Evolutionary conservation across 1,140 invertebrate species (phyloP).

Genomic region (Araneus ventricosus): DNA sequence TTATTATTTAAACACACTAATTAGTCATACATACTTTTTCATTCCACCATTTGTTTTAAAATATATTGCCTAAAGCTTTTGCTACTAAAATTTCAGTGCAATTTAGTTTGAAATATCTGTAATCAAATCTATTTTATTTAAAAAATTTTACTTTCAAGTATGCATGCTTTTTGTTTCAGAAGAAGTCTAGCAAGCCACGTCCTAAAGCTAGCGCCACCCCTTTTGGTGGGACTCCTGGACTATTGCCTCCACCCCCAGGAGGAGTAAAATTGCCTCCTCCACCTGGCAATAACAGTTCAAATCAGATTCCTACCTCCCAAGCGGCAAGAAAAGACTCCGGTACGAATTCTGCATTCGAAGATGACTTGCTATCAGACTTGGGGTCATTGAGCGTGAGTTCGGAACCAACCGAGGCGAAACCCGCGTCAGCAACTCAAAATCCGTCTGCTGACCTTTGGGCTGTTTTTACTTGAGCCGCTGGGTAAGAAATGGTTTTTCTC

Average conservation of each 20-base stretch:
- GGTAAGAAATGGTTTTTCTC: slow-evolving; percentile 36
- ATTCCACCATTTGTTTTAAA: too few relatives aligned
- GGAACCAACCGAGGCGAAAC: neutral
- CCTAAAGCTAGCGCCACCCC: slow-evolving; percentile 81
- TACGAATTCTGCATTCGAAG: slow-evolving; percentile 23
- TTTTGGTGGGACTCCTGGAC: slow-evolving; percentile 81
- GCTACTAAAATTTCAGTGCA: neutral
- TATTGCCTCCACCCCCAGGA: slow-evolving; percentile 92
- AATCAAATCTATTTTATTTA: neutral
- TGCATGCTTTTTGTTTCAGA: slow-evolving; percentile 85
- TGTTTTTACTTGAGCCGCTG: slow-evolving; percentile 86
- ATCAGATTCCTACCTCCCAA: slow-evolving; percentile 83
- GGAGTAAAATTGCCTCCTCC: slow-evolving; percentile 85
- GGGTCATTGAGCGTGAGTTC: slow-evolving; percentile 27
- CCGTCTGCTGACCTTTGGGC: slow-evolving; percentile 83
- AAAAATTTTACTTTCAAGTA: neutral
- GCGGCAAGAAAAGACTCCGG: slow-evolving; percentile 81
- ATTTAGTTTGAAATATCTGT: neutral
- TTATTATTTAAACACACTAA: too few relatives aligned
- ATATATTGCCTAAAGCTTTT: too few relatives aligned
- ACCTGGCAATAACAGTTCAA: slow-evolving; percentile 81
- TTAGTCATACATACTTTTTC: too few relatives aligned
- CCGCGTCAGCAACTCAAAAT: slow-evolving; percentile 23
- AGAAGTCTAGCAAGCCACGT: slow-evolving; percentile 88
- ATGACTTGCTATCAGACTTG: slow-evolving; percentile 69